Base-by-base conservation (phyloP, 2,797 vertebrate genomes). In the Coilia nasus region DNA sequence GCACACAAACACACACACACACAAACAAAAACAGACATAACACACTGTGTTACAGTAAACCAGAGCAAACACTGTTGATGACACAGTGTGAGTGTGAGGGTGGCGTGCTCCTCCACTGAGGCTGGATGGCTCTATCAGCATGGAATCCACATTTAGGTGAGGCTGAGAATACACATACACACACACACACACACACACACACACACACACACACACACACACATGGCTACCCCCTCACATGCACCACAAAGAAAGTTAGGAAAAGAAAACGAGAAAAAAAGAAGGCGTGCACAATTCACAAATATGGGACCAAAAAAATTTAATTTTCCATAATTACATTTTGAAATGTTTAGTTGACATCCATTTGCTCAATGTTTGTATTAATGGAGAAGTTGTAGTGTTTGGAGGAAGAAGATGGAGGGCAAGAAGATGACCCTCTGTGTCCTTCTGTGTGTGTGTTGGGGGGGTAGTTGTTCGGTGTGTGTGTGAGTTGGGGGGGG, bases 301-400 rank as follows among this genome's bases (percentile, higher is more conserved):
- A 15, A 25, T 64, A 64, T 25, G 62, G 23, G 23, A 64, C n/a
- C n/a, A 64, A 25, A 10, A 25, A 23, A 64, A 6, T 21, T 17
- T 17, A 21, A 59, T 59, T 17, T n/a, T 41, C 35, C 35, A 59
- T 6, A 21, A 4, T 21, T 59, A 21, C 6, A 87, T 90, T 86
- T 84, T 88, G 88, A 92, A 84, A 80, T 86, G 86, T n/a, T n/a
- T 81, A 64, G 62, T 46, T 83, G 86, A 89, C 84, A 82, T 89
- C 90, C 21, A 59, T 59, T 59, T 21, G 19, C 57, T 59, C 6
- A 59, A 19, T 6, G 17, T 59, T 21, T 59, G 35, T 59, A 21
- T 21, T n/a, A 21, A 59, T 59, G 17, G 21, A 21, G 6, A 5
- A 21, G 57, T 59, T 59, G 3, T 21, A 21, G 19, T 59, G 19